Conservation (phyloP, 1,140 invertebrate species). For the Goniozus legneri region DNA sequence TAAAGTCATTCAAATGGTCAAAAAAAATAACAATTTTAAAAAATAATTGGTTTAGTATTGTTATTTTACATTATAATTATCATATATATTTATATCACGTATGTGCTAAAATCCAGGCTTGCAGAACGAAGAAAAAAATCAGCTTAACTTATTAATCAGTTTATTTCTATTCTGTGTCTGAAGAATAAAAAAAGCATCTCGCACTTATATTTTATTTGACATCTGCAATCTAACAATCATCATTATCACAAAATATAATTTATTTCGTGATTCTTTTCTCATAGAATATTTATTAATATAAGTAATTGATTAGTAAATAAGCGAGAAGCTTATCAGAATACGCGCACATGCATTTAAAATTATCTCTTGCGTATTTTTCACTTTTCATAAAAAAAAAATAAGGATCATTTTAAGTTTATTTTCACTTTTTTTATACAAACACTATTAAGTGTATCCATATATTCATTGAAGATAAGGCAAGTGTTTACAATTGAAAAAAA, state of each 20-base stretch:
- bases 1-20: neutral
- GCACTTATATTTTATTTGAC: no score
- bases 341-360: neutral
- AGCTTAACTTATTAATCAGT: neutral
- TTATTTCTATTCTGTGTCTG: neutral
- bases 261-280: no score
- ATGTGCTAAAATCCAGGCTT: neutral
- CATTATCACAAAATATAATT: no score
- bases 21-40: neutral
- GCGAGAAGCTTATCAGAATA: neutral
- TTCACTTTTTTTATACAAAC: slow-evolving; percentile 20
- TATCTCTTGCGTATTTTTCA: slow-evolving; percentile 39
- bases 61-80: neutral
- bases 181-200: no score
- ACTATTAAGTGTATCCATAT: slow-evolving; percentile 10
- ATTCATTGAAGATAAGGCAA: slow-evolving; percentile 33
- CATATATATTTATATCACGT: neutral
- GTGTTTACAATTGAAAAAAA: slow-evolving; percentile 28
- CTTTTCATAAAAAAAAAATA: no score
- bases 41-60: neutral
- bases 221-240: no score
- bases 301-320: slow-evolving; percentile 7
- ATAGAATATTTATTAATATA: no score
- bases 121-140: neutral
- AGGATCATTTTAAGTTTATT: no score